Evolutionary conservation across 2,888 invertebrate genomes (phyloP).

Genomic region (Pharmacophagus antenor): DNA sequence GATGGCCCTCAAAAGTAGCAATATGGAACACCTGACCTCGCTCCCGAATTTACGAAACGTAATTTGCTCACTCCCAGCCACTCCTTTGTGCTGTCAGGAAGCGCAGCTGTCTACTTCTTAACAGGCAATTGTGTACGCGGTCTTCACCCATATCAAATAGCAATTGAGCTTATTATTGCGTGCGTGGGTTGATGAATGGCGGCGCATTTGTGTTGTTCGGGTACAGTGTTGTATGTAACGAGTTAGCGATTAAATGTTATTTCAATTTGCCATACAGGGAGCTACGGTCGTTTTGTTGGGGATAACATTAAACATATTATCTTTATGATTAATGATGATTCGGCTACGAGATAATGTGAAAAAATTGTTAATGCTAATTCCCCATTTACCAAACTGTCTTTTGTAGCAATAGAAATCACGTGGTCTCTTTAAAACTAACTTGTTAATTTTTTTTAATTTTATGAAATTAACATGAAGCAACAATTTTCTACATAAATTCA

Average conservation of each 20-base stretch:
- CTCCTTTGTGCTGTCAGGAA: conserved; percentile 24
- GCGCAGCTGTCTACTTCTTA: conserved; percentile 16
- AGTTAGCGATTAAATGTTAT: conserved; percentile 24
- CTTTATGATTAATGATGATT: not conserved
- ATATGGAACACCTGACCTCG: conserved; percentile 24
- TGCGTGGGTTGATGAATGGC: conserved; percentile 2
- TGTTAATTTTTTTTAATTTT: too few relatives aligned
- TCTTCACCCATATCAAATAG: conserved; percentile 16
- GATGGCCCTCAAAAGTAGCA: conserved; percentile 3
- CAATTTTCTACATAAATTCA: too few relatives aligned
- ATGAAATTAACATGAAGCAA: too few relatives aligned
- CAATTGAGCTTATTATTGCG: conserved; percentile 21
- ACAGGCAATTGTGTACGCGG: conserved; percentile 13
- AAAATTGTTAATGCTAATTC: too few relatives aligned
- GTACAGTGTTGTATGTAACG: conserved; percentile 16
- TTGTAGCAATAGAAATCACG: too few relatives aligned
- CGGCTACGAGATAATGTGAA: too few relatives aligned
- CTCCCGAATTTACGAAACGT: conserved; percentile 28
- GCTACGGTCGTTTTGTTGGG: not conserved
- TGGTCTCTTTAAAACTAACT: too few relatives aligned
- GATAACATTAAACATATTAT: not conserved
- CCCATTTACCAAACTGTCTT: too few relatives aligned
- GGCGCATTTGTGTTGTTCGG: conserved; percentile 6
- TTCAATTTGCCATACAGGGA: conserved; percentile 14
- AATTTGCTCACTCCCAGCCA: conserved; percentile 25